Evolutionary conservation across 2,888 invertebrate genomes (phyloP).

Genomic region (Biston stratarius): DNA sequence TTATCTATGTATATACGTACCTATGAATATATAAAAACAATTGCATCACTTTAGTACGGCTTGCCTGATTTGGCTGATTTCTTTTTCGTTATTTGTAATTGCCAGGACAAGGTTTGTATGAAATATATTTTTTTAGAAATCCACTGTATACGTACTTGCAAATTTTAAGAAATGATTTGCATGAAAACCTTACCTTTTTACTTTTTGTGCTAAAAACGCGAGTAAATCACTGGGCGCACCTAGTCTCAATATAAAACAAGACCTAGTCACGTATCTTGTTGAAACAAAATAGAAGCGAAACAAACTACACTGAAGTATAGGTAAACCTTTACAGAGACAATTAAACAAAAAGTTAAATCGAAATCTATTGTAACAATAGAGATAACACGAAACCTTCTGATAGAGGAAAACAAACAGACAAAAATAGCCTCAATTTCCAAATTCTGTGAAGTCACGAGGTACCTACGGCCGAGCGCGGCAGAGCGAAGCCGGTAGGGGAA

Average conservation of each 20-base stretch:
- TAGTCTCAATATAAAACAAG: too few species aligned
- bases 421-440: slow-evolving; percentile 55
- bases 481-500: slow-evolving; percentile 66
- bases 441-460: slow-evolving; percentile 68
- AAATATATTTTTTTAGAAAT: too few species aligned
- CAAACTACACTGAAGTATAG: not conserved
- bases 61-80: too few species aligned
- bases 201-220: too few species aligned
- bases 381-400: slow-evolving; percentile 15
- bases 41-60: too few species aligned
- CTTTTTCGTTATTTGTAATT: too few species aligned
- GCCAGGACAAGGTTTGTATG: too few species aligned
- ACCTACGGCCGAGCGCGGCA: slow-evolving; percentile 59
- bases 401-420: slow-evolving; percentile 45
- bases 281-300: not conserved
- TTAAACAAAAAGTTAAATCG: slow-evolving; percentile 17
- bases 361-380: slow-evolving; percentile 19
- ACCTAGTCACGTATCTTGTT: not conserved
- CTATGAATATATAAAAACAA: too few species aligned
- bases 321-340: not conserved
- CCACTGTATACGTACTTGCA: too few species aligned
- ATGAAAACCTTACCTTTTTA: too few species aligned
- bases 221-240: too few species aligned
- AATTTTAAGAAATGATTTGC: too few species aligned
- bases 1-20: not conserved